These are phyloP conservation scores for Drosophila baimaii DNA, from an alignment of 1,140 invertebrate genomes.

Conservation along the genomic window DNA sequence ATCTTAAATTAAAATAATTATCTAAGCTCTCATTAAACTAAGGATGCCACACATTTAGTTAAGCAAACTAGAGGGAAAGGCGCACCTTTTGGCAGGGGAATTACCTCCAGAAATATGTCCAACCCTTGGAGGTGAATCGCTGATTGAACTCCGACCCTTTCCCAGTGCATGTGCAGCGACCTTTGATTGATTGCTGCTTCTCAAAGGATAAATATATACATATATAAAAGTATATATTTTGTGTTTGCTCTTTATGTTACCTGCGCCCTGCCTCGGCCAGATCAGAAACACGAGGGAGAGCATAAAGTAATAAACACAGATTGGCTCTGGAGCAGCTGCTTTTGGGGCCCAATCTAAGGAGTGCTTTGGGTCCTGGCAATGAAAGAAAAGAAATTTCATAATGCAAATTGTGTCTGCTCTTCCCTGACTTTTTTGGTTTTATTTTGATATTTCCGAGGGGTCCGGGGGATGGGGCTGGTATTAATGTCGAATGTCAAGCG, in stretches of 20 bases:
- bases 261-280: neutral
- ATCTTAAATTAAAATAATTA: neutral
- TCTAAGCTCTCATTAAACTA: neutral
- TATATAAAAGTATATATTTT: neutral
- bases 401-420: constrained; percentile 72
- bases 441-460: constrained; percentile 1
- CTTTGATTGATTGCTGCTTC: constrained; percentile 49
- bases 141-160: constrained; percentile 34
- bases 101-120: neutral
- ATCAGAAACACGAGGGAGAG: constrained; percentile 1
- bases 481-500: constrained; percentile 82
- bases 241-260: neutral
- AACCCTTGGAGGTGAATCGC: neutral
- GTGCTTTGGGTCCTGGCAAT: constrained; percentile 45
- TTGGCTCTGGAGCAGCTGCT: constrained; percentile 41
- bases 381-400: constrained; percentile 72
- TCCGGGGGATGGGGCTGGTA: constrained; percentile 44
- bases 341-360: constrained; percentile 36
- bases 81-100: neutral
- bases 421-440: neutral
- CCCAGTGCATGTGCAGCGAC: constrained; percentile 32
- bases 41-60: neutral
- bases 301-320: constrained; percentile 66
- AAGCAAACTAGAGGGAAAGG: neutral
- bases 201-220: neutral